Evolutionary conservation across 2,888 invertebrate species (phyloP).

Genomic region (Dascillus cervinus): DNA sequence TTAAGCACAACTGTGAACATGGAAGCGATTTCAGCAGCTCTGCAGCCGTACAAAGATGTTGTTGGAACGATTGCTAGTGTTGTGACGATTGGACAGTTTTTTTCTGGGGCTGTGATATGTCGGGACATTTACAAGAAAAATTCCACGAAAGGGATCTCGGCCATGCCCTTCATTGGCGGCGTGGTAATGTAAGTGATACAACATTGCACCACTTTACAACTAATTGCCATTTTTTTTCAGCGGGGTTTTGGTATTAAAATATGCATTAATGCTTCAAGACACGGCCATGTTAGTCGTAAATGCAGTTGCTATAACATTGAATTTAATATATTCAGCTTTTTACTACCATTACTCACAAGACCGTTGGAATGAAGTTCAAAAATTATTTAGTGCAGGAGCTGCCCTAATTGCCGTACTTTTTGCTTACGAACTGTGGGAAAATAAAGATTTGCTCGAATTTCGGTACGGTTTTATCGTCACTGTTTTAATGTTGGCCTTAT

Average conservation of each 20-base stretch:
- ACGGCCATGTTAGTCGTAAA: slow-evolving; percentile 72
- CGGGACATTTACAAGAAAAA: slow-evolving; percentile 65
- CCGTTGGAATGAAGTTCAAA: slow-evolving; percentile 46
- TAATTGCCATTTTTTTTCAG: slow-evolving; percentile 46
- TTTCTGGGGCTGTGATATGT: slow-evolving; percentile 69
- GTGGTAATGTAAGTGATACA: slow-evolving; percentile 59
- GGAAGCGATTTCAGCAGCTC: slow-evolving; percentile 45
- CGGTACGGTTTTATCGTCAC: slow-evolving; percentile 67
- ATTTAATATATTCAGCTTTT: slow-evolving; percentile 56
- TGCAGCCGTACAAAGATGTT: slow-evolving; percentile 60
- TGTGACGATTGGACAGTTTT: slow-evolving; percentile 74
- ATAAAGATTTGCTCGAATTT: slow-evolving; percentile 55
- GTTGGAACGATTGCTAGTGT: slow-evolving; percentile 63
- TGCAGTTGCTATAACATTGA: slow-evolving; percentile 62
- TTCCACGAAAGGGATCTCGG: slow-evolving; percentile 55
- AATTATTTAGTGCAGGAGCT: slow-evolving; percentile 49
- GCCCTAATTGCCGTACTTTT: slow-evolving; percentile 53
- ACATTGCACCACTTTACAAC: neutral
- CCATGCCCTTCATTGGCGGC: slow-evolving; percentile 70
- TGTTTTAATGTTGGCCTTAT: slow-evolving; percentile 54
- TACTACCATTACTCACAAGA: slow-evolving; percentile 59
- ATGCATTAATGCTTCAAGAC: slow-evolving; percentile 66
- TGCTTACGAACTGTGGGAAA: slow-evolving; percentile 59
- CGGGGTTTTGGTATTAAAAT: slow-evolving; percentile 66
- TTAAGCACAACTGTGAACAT: slow-evolving; percentile 33